phyloP scores from a whole-genome alignment of 2,888 invertebrate genomes.

The Myopa testacea region DNA sequence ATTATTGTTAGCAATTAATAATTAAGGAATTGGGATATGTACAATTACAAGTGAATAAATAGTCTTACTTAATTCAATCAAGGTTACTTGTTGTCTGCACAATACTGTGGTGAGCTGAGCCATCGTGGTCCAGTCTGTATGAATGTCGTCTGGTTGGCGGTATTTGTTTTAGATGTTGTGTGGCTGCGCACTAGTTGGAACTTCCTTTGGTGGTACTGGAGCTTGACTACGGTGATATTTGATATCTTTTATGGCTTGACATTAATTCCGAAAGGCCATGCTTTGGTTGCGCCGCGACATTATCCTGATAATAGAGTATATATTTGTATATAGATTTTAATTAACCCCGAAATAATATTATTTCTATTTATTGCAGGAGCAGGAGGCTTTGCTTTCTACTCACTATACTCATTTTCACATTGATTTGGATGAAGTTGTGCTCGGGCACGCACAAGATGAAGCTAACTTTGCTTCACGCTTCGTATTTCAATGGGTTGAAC shows the following conservation, averaged over 20 bases:
- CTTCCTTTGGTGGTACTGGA: slow-evolving; percentile 72
- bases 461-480: slow-evolving; percentile 78
- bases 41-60: too few relatives aligned
- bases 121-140: slow-evolving; percentile 80
- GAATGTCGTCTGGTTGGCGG: slow-evolving; percentile 77
- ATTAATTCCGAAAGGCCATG: slow-evolving; percentile 73
- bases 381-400: slow-evolving; percentile 72
- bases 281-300: slow-evolving; percentile 62
- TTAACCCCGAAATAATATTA: slow-evolving; percentile 22
- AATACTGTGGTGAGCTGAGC: slow-evolving; percentile 74
- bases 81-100: slow-evolving; percentile 73
- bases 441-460: slow-evolving; percentile 87
- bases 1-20: too few relatives aligned
- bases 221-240: slow-evolving; percentile 73
- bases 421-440: slow-evolving; percentile 75
- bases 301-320: slow-evolving; percentile 39
- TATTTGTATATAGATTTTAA: neutral
- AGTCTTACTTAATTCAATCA: slow-evolving; percentile 10
- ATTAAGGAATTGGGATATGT: too few relatives aligned
- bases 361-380: slow-evolving; percentile 69
- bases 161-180: slow-evolving; percentile 76
- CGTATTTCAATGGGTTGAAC: slow-evolving; percentile 89
- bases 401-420: slow-evolving; percentile 76
- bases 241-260: slow-evolving; percentile 79
- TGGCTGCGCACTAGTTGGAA: slow-evolving; percentile 76